Base-by-base conservation (phyloP, 2,797 vertebrate species). In the Falco biarmicus region DNA sequence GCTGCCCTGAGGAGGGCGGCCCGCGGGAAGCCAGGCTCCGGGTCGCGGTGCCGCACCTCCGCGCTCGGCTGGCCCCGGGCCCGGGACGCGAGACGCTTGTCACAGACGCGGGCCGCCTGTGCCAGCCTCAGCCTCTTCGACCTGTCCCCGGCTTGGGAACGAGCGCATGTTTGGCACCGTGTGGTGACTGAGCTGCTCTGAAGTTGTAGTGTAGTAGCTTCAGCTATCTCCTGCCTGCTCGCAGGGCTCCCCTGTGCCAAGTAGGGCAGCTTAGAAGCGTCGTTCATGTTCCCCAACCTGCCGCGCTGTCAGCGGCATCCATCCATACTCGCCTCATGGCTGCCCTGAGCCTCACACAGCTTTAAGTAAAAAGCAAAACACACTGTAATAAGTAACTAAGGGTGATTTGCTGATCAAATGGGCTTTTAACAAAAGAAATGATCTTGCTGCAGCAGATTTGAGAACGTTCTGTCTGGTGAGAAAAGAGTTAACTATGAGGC, bases 321-420 rank as follows among this genome's bases (percentile, higher is more conserved):
- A 4, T 25, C 15, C 11, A 4, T 47, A 32, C 50, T 11, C 0
- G 1, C 22, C 24, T 82, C 34, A 3, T 19, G 9, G 11, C 11
- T 31, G 9, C 6, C 11, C 16, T 2, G 0, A 13, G 7, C 31
- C 20, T 66, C 17, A 6, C 34, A n/a, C 15, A 37, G 11, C 14
- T 53, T 53, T n/a, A 39, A 68, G 48, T 68, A 37, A 73, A 86
- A 76, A 53, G 3, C 8, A n/a, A 79, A 43, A 32, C 25, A 9
- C 0, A 0, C 37, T 37, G 37, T 37, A 37, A 37, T 37, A 37
- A 37, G 37, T 37, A 37, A 37, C 37, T 37, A 37, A 37, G 37
- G 37, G 37, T 37, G 37, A 37, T 37, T 37, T 37, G 37, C 37
- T 37, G 37, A 37, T 37, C 37, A 37, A 37, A 37, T 37, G 37